Evolutionary conservation across 2,888 invertebrate genomes (phyloP).

Genomic region (Noctua pronuba): DNA sequence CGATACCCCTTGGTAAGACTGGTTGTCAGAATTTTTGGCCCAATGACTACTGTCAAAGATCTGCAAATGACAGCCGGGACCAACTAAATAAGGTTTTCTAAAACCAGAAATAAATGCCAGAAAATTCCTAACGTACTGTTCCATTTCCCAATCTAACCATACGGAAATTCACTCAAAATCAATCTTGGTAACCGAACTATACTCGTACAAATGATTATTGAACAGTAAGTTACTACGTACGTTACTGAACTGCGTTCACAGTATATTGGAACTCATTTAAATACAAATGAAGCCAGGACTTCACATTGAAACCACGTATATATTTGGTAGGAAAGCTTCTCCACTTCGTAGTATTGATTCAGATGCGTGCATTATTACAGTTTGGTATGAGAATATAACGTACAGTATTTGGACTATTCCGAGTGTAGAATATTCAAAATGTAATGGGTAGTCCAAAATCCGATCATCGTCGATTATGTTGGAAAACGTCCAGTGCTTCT

Average conservation of each 20-base stretch:
- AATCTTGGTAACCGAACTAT: neutral
- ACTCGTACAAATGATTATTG: neutral
- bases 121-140: neutral
- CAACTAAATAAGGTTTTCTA: neutral
- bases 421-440: neutral
- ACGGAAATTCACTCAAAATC: neutral
- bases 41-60: no score
- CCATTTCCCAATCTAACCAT: neutral
- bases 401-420: neutral
- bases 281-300: slow-evolving; percentile 60
- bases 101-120: neutral
- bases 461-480: neutral
- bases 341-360: slow-evolving; percentile 50
- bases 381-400: neutral
- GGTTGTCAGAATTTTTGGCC: no score
- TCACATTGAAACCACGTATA: slow-evolving; percentile 32
- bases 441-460: neutral
- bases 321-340: slow-evolving; percentile 36
- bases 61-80: no score
- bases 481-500: no score
- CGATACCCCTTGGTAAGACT: no score
- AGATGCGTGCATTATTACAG: slow-evolving; percentile 21
- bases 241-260: slow-evolving; percentile 8
- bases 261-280: slow-evolving; percentile 62
- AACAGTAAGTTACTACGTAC: slow-evolving; percentile 2